Evolutionary conservation across 1,140 invertebrate genomes (phyloP).

Genomic region (Eulimnadia texana): DNA sequence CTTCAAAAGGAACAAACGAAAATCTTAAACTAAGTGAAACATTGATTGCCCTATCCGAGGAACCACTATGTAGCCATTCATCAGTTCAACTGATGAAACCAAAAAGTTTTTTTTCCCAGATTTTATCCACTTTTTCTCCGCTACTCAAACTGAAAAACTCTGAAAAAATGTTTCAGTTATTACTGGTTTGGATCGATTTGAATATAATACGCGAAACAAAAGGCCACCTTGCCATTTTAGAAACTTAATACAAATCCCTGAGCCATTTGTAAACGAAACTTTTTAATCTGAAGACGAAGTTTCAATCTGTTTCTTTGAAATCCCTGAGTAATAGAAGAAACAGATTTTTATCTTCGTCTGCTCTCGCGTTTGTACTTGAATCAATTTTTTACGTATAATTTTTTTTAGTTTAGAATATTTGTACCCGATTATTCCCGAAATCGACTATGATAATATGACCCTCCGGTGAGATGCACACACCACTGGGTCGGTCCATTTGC

Average conservation of each 20-base stretch:
- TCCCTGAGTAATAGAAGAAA: neutral
- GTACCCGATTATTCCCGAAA: slow-evolving; percentile 47
- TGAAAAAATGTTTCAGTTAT: no score
- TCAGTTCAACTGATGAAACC: neutral
- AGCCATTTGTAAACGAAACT: no score
- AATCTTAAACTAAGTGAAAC: neutral
- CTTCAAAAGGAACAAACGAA: neutral
- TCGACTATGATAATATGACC: slow-evolving; percentile 46
- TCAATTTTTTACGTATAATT: neutral
- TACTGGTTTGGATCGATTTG: no score
- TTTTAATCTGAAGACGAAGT: no score
- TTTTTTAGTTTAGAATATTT: slow-evolving; percentile 32
- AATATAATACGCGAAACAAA: no score
- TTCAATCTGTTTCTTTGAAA: neutral
- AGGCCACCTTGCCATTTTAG: neutral
- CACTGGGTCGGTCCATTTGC: slow-evolving; percentile 43
- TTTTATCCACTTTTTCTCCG: no score
- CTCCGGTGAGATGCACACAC: slow-evolving; percentile 41
- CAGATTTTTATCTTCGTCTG: neutral
- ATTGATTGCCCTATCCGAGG: neutral
- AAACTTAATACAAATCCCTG: no score
- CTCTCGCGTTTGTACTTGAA: neutral
- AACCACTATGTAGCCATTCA: neutral
- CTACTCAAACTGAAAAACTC: no score
- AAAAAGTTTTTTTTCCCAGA: neutral